Conservation (phyloP, 1,140 invertebrate species). For the Brachionus rotundiformis region DNA sequence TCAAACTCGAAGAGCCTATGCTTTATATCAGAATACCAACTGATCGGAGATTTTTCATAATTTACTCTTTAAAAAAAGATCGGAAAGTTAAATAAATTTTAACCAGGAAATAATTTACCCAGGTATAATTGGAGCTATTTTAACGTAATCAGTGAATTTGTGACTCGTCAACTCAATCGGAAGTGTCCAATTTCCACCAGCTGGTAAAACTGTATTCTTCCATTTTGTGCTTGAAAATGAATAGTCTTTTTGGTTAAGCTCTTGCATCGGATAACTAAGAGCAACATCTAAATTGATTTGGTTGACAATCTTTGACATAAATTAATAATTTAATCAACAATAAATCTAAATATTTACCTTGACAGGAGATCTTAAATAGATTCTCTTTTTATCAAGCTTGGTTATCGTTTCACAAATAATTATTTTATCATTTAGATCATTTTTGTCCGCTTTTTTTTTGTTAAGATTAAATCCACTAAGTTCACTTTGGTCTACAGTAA, state of each 20-base stretch:
- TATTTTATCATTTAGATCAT: constrained; percentile 8
- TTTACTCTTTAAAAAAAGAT: neutral
- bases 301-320: constrained; percentile 2
- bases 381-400: constrained; percentile 48
- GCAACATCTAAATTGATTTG: constrained; percentile 15
- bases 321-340: no score
- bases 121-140: neutral
- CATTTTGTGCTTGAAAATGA: constrained; percentile 33
- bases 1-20: constrained; percentile 1
- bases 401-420: constrained; percentile 38
- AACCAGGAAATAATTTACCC: neutral
- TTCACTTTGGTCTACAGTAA: neutral
- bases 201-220: neutral
- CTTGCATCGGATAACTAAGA: constrained; percentile 32
- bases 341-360: no score
- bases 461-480: neutral
- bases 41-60: constrained; percentile 17
- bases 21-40: neutral
- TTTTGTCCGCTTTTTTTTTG: neutral
- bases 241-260: neutral
- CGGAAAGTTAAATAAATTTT: neutral
- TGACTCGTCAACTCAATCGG: neutral
- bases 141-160: neutral
- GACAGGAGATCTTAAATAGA: constrained; percentile 42
- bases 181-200: constrained; percentile 15